Evolutionary conservation across 1,140 invertebrate species (phyloP), one percentile per base, ranked within the genome.

Genomic region (Drosophila aff.): DNA sequence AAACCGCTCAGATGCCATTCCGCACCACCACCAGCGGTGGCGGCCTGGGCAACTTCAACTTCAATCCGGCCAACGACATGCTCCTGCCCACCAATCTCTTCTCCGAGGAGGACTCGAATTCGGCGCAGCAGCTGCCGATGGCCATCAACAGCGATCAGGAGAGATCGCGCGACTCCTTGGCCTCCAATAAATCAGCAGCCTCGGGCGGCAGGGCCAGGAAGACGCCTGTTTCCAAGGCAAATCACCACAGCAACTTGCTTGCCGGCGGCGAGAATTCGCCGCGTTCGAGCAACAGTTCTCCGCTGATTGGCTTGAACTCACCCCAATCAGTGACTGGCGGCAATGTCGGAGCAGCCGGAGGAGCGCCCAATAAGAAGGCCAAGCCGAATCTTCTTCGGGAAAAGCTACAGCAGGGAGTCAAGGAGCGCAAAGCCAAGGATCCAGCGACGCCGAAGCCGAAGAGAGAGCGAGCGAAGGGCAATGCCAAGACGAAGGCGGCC

Each of bases 31-130:
- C 67, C 47, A 75, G 31, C 36, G 68, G 59, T 47, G 67, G 77
- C 36, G 64, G 77, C 4, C 28, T 74, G n/a, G 62, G 55, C 59
- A 75, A 62, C 44, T 94, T 94, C 11, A 64, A 59, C 23, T 92
- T 93, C 85, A 81, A 94, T 94, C 93, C 78, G 93, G 95, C 79
- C 82, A 94, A 76, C 52, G 87, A 91, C 36, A 81, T 90, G 76
- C 28, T 83, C 10, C 52, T 90, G 33, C 95, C 95, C 1, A 95
- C 94, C 83, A 95, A 95, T 23, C 93, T 95, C 52, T 95, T 94
- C 64, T 95, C 94, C 3, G 95, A 95, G 52, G 94, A 95, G 43
- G 87, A 92, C 41, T 92, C 91, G 13, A 95, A 94, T 40, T 94
- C 93, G 2, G 83, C 85, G 5, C 90, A 73, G 46, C 89, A 76